phyloP scores from a whole-genome alignment of 2,888 invertebrate genomes.

The Margaritifera margaritifera region DNA sequence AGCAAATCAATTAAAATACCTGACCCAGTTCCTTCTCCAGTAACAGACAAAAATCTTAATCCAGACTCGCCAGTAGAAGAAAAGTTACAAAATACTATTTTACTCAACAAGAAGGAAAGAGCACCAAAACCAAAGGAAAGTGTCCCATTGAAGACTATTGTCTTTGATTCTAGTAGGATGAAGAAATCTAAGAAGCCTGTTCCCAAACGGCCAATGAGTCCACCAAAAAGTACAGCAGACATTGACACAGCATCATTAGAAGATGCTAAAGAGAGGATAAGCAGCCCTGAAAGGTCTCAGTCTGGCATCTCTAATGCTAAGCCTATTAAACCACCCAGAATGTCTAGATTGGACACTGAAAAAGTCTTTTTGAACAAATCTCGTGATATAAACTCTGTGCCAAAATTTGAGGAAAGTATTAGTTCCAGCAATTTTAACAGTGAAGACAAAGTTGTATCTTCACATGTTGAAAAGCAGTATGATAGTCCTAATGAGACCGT shows the following conservation, averaged over 20 bases:
- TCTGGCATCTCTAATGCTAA: too few species aligned
- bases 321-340: too few species aligned
- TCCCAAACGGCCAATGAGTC: background rate
- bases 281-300: too few species aligned
- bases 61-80: constrained; percentile 4
- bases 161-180: constrained; percentile 46
- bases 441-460: background rate
- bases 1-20: too few species aligned
- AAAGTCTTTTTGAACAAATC: too few species aligned
- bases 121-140: constrained; percentile 2
- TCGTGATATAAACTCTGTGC: constrained; percentile 1
- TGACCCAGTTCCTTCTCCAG: constrained; percentile 2
- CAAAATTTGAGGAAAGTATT: constrained; percentile 1
- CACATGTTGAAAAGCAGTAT: background rate
- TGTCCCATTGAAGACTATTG: constrained; percentile 36
- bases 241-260: too few species aligned
- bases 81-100: constrained; percentile 2
- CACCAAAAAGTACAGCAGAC: too few species aligned
- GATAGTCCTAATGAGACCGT: constrained; percentile 25
- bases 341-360: too few species aligned
- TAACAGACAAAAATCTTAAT: background rate
- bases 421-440: background rate
- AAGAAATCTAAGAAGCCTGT: constrained; percentile 20
- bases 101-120: constrained; percentile 1
- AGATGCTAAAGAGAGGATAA: too few species aligned